Percentiles rank a stretch among this genome's conserved stretches.
Evolutionary conservation across 2,797 vertebrate genomes (phyloP).

Genomic region (Brotula barbata): DNA sequence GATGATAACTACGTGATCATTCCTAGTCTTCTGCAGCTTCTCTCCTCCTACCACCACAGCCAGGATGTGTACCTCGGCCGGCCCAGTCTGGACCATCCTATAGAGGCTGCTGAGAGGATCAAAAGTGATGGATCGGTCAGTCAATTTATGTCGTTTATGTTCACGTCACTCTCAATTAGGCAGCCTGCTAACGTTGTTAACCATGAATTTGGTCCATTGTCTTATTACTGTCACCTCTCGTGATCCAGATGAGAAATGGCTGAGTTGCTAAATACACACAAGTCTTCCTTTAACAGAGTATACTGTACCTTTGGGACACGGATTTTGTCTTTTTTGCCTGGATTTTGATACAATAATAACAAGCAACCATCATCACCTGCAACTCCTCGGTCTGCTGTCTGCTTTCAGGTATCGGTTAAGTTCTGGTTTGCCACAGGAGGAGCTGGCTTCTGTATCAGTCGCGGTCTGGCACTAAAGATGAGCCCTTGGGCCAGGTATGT

Average conservation of each 20-base stretch:
- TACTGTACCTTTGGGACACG: no score
- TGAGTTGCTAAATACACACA: no score
- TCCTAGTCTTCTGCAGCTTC: slow-evolving; percentile 81
- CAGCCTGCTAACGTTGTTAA: no score
- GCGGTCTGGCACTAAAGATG: slow-evolving; percentile 97
- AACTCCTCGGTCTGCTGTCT: not conserved
- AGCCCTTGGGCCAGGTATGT: slow-evolving; percentile 96
- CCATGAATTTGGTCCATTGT: no score
- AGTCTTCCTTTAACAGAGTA: no score
- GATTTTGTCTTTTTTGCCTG: no score
- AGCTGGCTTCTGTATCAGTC: slow-evolving; percentile 96
- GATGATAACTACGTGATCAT: slow-evolving; percentile 98
- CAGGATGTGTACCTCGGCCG: slow-evolving; percentile 93
- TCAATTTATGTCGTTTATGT: no score
- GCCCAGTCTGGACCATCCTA: slow-evolving; percentile 95
- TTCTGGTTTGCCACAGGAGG: slow-evolving; percentile 99
- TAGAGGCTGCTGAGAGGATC: slow-evolving; percentile 90
- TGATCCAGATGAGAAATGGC: no score
- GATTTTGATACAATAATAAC: no score
- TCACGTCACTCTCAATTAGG: no score
- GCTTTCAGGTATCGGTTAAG: slow-evolving; percentile 83
- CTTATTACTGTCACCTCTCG: no score
- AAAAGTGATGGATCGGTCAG: slow-evolving; percentile 90
- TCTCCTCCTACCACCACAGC: slow-evolving; percentile 90
- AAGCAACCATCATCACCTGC: no score